phyloP scores from a whole-genome alignment of 92 coral and sea anemone species.

The Umimayanthus kanabou region DNA sequence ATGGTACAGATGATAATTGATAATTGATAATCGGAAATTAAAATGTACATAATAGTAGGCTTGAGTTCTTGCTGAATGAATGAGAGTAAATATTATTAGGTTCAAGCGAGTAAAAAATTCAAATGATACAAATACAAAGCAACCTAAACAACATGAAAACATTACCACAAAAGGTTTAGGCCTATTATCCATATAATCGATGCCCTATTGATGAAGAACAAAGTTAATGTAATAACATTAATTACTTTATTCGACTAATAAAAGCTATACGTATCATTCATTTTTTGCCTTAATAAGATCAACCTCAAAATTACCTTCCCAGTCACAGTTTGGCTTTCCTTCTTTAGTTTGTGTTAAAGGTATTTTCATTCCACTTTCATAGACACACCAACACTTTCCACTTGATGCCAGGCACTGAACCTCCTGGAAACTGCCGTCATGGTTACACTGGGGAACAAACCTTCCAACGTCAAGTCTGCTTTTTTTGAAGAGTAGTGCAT shows the following conservation, averaged over 20 bases:
- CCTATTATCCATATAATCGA: too few relatives aligned
- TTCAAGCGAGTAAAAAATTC: too few relatives aligned
- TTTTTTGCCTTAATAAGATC: background rate
- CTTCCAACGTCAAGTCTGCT: conserved; percentile 19
- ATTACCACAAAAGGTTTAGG: too few relatives aligned
- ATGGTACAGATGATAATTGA: too few relatives aligned
- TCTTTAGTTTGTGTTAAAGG: conserved; percentile 31
- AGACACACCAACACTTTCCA: conserved; percentile 41
- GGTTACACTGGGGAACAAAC: conserved; percentile 35
- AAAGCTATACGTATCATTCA: too few relatives aligned
- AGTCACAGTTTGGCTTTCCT: conserved; percentile 39
- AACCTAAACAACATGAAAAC: too few relatives aligned
- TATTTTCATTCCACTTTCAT: conserved; percentile 38
- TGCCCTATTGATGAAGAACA: too few relatives aligned
- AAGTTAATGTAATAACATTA: too few relatives aligned
- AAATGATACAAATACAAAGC: too few relatives aligned
- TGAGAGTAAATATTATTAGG: too few relatives aligned
- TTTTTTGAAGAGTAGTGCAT: conserved; percentile 29
- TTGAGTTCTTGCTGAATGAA: background rate
- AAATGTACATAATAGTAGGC: background rate
- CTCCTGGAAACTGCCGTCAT: conserved; percentile 30
- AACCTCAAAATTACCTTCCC: conserved; percentile 34
- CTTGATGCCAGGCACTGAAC: conserved; percentile 29
- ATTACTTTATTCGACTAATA: too few relatives aligned
- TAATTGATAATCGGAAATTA: too few relatives aligned